These are phyloP conservation scores for Parasteatoda tepidariorum DNA, from an alignment of 1,140 invertebrate species.

Conservation along the genomic window DNA sequence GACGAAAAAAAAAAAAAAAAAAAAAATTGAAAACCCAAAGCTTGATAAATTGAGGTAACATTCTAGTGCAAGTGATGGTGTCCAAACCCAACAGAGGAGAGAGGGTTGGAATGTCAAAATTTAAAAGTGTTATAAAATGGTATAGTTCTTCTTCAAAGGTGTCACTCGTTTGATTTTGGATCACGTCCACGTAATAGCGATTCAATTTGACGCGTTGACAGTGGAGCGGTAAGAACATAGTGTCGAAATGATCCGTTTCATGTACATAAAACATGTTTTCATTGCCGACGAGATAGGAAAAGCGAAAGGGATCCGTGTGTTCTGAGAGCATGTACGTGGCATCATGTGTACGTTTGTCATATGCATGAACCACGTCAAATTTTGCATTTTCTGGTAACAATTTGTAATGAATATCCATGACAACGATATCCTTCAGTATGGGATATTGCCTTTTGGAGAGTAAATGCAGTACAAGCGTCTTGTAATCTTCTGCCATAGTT, in stretches of 20 bases:
- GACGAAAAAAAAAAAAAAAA: neutral
- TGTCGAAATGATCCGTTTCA: neutral
- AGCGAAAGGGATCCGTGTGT: neutral
- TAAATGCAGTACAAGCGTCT: neutral
- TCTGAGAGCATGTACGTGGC: neutral
- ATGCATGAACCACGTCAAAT: neutral
- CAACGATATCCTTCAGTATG: neutral
- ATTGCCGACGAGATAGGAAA: neutral
- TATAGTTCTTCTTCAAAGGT: conserved; percentile 12
- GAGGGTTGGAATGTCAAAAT: neutral
- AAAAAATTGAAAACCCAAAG: neutral
- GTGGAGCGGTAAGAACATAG: neutral
- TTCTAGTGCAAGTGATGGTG: neutral
- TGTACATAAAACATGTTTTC: neutral
- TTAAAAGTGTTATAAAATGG: neutral
- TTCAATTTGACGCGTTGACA: conserved; percentile 4
- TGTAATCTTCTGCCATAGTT: neutral
- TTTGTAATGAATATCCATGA: conserved; percentile 9
- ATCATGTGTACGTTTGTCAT: neutral
- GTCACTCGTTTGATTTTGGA: neutral
- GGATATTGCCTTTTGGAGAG: neutral
- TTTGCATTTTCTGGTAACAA: neutral
- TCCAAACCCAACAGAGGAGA: neutral
- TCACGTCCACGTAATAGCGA: neutral
- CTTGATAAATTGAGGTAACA: neutral